Evolutionary conservation across 2,797 vertebrate genomes (phyloP).

Genomic region (Tragelaphus eurycerus): DNA sequence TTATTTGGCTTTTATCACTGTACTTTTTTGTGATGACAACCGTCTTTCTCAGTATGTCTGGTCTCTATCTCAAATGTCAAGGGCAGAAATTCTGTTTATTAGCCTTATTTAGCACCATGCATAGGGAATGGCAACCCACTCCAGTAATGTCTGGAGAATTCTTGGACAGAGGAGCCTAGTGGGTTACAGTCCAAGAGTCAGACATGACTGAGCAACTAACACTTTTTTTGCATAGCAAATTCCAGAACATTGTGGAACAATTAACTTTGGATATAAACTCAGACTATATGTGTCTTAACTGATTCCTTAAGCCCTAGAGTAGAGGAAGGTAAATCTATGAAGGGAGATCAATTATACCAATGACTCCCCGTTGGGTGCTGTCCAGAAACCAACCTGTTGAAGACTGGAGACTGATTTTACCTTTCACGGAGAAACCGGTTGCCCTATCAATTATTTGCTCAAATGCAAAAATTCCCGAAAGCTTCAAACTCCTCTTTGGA

Average conservation of each 20-base stretch:
- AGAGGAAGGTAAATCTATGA: not conserved
- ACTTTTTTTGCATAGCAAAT: not conserved
- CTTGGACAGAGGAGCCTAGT: not conserved
- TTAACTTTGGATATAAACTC: not conserved
- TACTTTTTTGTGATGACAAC: not conserved
- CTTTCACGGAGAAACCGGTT: not conserved
- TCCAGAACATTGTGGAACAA: not conserved
- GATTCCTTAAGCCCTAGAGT: not conserved
- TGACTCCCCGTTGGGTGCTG: not conserved
- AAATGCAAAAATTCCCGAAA: not conserved
- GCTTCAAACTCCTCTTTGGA: not conserved
- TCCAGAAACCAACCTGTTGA: not conserved
- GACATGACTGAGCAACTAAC: not conserved
- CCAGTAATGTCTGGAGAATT: not conserved
- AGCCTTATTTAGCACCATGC: not conserved
- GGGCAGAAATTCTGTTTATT: not conserved
- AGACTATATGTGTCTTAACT: not conserved
- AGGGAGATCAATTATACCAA: not conserved
- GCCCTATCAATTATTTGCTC: not conserved
- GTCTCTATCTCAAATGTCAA: not conserved
- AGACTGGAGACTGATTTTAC: not conserved
- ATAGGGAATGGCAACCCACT: not conserved
- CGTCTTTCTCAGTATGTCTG: not conserved
- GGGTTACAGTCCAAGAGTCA: not conserved
- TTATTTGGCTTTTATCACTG: not conserved